Base-by-base conservation (phyloP, 2,113 vertebrate genomes). In the Myrmecophaga tridactyla region DNA sequence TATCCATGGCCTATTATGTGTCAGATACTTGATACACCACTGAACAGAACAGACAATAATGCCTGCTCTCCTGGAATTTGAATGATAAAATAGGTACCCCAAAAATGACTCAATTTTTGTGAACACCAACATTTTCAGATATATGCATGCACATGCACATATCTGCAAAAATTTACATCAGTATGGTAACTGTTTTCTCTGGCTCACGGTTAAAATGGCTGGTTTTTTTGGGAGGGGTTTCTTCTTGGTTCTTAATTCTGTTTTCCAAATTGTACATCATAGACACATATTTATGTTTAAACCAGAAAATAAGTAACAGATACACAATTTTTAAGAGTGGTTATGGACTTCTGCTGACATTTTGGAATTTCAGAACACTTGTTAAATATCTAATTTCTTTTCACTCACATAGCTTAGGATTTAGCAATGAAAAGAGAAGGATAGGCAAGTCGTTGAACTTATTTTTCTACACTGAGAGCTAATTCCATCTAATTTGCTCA, bases 281-380 rank as follows among this genome's bases (percentile, higher is more conserved):
- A 85, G 88, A 73, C 3, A 72, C 2, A 72, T 15, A 3, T 31
- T 83, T 53, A 36, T 25, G 51, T 39, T 91, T 46, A 77, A 76
- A 69, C 20, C 6, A 94, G 83, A 69, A 96, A 96, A 70, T 51
- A 85, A 90, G 13, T 51, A 91, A 65, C 13, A 62, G 62, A 73
- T 65, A 70, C 90, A 17, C 34, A 58, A 29, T 41, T 27, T 96
- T 89, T 58, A 76, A 92, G 17, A 75, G 23, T 51, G 4, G 20
- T 67, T 90, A 89, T 25, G 82, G 87, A 65, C 39, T 86, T 91
- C 18, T 34, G 29, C 76, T 48, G 18, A 34, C 51, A 77, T 1
- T 20, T 63, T 80, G 14, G 41, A 20, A 65, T 89, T 43, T 51
- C 3, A 73, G 8, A 92, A 89, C 10, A 56, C 12, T 41, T 53